These are phyloP conservation scores for Apostichopus leukothele DNA, from an alignment of 53 echinoderm and acorn worm genomes.

Conservation along the genomic window DNA sequence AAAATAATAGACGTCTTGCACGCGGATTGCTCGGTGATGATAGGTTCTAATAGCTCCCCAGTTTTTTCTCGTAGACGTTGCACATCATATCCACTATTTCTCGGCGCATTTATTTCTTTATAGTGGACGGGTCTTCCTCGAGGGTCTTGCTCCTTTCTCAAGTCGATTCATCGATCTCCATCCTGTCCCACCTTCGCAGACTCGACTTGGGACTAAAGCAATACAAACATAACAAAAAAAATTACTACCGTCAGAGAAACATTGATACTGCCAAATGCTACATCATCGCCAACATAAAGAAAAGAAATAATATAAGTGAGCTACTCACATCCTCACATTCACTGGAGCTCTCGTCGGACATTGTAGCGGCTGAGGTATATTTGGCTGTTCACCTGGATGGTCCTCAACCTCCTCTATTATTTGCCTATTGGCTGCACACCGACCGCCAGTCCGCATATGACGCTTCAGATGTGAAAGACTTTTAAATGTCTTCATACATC, in stretches of 20 bases:
- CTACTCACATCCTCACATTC: constrained; percentile 8
- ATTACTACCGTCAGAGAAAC: background rate
- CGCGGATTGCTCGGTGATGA: constrained; percentile 3
- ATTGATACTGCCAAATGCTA: background rate
- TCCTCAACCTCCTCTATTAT: background rate
- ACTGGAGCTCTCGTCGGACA: background rate
- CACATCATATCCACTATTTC: background rate
- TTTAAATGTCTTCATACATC: background rate
- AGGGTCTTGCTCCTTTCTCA: background rate
- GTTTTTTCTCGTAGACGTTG: background rate
- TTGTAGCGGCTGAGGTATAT: background rate
- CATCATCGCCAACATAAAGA: background rate
- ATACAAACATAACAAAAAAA: background rate
- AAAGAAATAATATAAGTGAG: background rate
- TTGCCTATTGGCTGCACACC: constrained; percentile 30
- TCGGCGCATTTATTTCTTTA: background rate
- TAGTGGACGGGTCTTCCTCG: constrained; percentile 4
- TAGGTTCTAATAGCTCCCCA: constrained; percentile 18
- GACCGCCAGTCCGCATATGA: background rate
- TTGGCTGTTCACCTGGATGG: background rate
- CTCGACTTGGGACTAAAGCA: background rate
- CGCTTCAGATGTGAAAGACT: background rate
- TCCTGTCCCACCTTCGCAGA: background rate
- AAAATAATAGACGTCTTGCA: constrained; percentile 16
- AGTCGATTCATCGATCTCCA: background rate